These are phyloP conservation scores for Neotoxoptera formosana DNA, from an alignment of 1,140 invertebrate genomes.

Conservation along the genomic window DNA sequence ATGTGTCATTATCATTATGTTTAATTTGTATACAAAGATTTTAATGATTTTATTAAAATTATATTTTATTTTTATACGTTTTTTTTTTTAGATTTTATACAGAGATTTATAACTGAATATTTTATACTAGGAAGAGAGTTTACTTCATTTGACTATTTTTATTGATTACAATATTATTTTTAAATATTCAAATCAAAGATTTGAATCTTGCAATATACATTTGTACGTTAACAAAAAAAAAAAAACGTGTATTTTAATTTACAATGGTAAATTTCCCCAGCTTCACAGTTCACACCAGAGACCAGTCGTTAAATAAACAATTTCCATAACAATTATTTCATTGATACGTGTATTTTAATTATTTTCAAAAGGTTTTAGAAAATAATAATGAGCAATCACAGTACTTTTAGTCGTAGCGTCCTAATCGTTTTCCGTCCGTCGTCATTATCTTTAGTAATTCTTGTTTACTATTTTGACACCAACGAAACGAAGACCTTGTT, in stretches of 20 bases:
- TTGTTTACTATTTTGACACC: conserved; percentile 21
- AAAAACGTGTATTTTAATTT: conserved; percentile 9
- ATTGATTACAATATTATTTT: background rate
- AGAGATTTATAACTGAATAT: background rate
- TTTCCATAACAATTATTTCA: background rate
- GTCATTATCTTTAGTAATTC: background rate
- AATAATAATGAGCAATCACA: background rate
- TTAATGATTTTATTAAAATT: background rate
- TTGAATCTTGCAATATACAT: background rate
- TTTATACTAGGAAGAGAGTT: background rate
- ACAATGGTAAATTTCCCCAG: background rate
- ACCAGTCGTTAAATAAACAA: background rate
- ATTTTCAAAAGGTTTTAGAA: background rate
- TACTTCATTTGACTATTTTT: background rate
- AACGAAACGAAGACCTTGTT: conserved; percentile 18
- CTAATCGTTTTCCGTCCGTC: background rate
- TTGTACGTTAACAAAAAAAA: background rate
- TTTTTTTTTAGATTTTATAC: background rate
- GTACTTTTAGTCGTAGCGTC: background rate
- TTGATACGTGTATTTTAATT: background rate
- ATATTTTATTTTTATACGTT: background rate
- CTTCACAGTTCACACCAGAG: background rate
- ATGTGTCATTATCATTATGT: background rate
- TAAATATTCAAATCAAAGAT: background rate
- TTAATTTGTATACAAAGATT: background rate